Conservation (phyloP, 2,888 invertebrate genomes). For the Aricia artaxerxes region DNA sequence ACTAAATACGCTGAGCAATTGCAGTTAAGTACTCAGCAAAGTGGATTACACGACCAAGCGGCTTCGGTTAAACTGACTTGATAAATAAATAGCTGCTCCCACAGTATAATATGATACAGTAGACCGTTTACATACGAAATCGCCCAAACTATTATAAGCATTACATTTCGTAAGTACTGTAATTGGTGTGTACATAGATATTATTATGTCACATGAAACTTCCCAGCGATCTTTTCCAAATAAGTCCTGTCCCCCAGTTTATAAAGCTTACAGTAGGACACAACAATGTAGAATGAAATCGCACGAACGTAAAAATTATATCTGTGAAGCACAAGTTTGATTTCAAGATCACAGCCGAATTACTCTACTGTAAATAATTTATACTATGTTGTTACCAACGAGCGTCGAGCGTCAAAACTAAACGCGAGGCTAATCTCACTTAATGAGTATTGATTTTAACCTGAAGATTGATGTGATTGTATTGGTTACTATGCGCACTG, state of each 20-base stretch:
- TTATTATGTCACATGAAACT: too few relatives aligned
- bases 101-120: neutral
- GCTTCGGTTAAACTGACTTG: slow-evolving; percentile 19
- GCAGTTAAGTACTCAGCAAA: slow-evolving; percentile 3
- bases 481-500: slow-evolving; percentile 2
- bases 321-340: neutral
- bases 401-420: slow-evolving; percentile 35
- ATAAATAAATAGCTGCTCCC: neutral
- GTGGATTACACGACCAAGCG: slow-evolving; percentile 12
- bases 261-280: too few relatives aligned
- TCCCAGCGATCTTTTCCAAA: too few relatives aligned
- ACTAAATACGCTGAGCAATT: slow-evolving; percentile 2
- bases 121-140: neutral
- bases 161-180: too few relatives aligned
- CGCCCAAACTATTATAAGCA: neutral
- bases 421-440: slow-evolving; percentile 2
- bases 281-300: too few relatives aligned
- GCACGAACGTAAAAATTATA: too few relatives aligned
- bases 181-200: too few relatives aligned
- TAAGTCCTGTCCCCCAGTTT: too few relatives aligned
- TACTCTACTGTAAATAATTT: neutral
- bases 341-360: neutral
- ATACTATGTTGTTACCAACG: neutral
- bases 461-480: neutral
- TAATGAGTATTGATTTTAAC: slow-evolving; percentile 13